phyloP scores from a whole-genome alignment of 2,113 vertebrate species.

The Eublepharis macularius region DNA sequence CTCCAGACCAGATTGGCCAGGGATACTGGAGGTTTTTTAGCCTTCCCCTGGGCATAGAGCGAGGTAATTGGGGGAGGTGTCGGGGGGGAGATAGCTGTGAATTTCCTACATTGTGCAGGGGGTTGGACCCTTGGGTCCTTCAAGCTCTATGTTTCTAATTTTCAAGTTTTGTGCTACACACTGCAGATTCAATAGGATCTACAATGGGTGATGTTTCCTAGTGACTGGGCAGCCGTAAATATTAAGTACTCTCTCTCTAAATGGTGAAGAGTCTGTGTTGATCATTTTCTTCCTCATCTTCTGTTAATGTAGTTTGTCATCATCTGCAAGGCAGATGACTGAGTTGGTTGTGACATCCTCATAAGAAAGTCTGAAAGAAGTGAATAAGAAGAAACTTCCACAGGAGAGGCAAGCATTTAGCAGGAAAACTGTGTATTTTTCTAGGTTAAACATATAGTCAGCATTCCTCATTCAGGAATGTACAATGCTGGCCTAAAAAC shows the following conservation, averaged over 20 bases:
- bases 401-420: not conserved
- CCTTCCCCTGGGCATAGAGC: no score
- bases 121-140: no score
- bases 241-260: not conserved
- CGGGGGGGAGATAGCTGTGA: no score
- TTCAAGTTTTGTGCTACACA: no score
- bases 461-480: not conserved
- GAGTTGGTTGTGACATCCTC: not conserved
- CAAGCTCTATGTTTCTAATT: no score
- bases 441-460: not conserved
- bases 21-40: no score
- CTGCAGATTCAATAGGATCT: no score
- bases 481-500: not conserved
- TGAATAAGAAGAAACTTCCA: not conserved
- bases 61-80: no score
- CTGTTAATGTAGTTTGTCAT: not conserved
- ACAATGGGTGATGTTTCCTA: not conserved
- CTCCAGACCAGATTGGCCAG: no score
- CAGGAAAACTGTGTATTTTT: not conserved
- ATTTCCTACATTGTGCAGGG: no score
- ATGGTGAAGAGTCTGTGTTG: not conserved
- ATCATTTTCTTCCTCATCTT: not conserved
- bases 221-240: not conserved
- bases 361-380: not conserved
- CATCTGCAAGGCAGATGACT: not conserved